phyloP scores from a whole-genome alignment of 2,797 vertebrate species.

The Lateolabrax maculatus region DNA sequence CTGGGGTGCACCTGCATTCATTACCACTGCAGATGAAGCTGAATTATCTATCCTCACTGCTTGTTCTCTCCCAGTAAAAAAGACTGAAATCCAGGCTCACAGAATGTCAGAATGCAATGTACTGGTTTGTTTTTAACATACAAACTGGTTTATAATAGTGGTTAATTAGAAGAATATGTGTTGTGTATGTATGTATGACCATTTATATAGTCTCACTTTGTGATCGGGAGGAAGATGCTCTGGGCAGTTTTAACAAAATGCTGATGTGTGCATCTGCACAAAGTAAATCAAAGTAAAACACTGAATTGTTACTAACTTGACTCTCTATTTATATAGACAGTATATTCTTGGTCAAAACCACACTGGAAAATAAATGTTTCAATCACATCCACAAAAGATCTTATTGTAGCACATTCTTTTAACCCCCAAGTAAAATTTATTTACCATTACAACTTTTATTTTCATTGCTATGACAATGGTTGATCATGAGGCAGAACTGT shows the following conservation, averaged over 20 bases:
- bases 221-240: neutral
- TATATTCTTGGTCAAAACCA: neutral
- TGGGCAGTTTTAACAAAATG: constrained; percentile 17
- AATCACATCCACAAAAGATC: constrained; percentile 2
- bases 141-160: neutral
- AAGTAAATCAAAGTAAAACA: constrained; percentile 32
- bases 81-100: constrained; percentile 10
- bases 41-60: constrained; percentile 50
- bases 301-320: neutral
- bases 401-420: constrained; percentile 11
- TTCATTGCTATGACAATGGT: neutral
- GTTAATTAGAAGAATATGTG: constrained; percentile 25
- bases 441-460: neutral
- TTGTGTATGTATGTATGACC: constrained; percentile 19
- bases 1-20: constrained; percentile 66
- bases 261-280: constrained; percentile 14
- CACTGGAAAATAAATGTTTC: constrained; percentile 5
- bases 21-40: constrained; percentile 62
- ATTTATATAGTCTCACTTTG: constrained; percentile 27
- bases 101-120: constrained; percentile 17
- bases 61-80: neutral
- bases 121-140: neutral
- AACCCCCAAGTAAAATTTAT: constrained; percentile 2
- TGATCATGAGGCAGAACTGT: neutral
- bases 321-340: neutral